Evolutionary conservation across 2,797 vertebrate species (phyloP).

Genomic region (Prionace glauca): DNA sequence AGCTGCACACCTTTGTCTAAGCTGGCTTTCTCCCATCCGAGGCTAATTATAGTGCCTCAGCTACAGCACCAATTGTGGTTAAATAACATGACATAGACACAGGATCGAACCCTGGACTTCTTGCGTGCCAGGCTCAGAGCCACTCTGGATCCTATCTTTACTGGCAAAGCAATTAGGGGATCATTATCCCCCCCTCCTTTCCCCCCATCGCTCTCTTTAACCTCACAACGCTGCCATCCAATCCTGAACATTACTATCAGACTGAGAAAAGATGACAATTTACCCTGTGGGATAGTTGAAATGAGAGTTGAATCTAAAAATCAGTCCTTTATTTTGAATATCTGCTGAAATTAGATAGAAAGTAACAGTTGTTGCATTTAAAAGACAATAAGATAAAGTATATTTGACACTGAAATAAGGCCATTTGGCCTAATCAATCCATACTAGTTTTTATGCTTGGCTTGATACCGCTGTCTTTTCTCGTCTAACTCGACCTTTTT

Average conservation of each 20-base stretch:
- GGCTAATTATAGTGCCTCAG: not conserved
- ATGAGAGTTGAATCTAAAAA: not conserved
- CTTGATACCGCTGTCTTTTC: not conserved
- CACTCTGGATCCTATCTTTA: not conserved
- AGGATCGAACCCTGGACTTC: not conserved
- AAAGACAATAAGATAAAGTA: not conserved
- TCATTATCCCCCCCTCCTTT: not conserved
- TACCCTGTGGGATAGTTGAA: not conserved
- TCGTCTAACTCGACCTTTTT: not conserved
- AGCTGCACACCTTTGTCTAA: not conserved
- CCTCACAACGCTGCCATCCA: not conserved
- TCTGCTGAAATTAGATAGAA: not conserved
- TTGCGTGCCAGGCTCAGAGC: not conserved
- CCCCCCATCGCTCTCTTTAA: not conserved
- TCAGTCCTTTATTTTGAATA: not conserved
- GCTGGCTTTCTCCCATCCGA: not conserved
- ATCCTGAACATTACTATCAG: not conserved
- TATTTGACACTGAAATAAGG: not conserved
- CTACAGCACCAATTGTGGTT: not conserved
- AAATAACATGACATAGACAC: not conserved
- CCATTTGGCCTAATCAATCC: not conserved
- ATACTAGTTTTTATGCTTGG: not conserved
- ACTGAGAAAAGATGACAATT: not conserved
- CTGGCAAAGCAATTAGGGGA: not conserved
- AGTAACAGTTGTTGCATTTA: not conserved